Percentiles rank a stretch among this genome's conserved stretches.
Evolutionary conservation across 2,113 vertebrate species (phyloP).

Genomic region (Python bivittatus): DNA sequence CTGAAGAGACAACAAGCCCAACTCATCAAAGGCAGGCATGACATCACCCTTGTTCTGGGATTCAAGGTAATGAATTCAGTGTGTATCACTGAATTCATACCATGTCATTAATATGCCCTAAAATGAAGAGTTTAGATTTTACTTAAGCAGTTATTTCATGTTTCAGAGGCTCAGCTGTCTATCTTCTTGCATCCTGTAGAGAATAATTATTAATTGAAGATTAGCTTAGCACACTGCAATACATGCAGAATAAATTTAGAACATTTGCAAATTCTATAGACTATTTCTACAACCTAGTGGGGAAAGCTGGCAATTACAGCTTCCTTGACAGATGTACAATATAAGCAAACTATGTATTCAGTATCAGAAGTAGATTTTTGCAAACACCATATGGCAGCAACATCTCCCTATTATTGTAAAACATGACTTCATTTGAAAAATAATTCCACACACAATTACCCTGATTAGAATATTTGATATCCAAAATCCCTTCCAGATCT

Average conservation of each 20-base stretch:
- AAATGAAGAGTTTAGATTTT: slow-evolving; percentile 32
- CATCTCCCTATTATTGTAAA: rapidly evolving
- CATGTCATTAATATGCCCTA: slow-evolving; percentile 21
- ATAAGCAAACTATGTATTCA: neutral
- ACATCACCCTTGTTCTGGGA: slow-evolving; percentile 14
- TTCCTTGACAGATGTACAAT: neutral
- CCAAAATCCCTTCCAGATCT: rapidly evolving
- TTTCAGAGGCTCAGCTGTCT: slow-evolving; percentile 44
- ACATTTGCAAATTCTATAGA: slow-evolving; percentile 48
- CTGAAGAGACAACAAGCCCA: neutral
- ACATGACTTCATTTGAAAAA: neutral
- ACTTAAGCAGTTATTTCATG: slow-evolving; percentile 10
- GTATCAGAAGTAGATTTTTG: slow-evolving; percentile 3
- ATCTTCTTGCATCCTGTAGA: slow-evolving; percentile 44
- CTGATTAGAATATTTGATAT: neutral
- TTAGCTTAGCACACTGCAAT: slow-evolving; percentile 43
- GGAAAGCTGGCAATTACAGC: slow-evolving; percentile 48
- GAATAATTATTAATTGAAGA: slow-evolving; percentile 56
- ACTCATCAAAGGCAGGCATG: neutral
- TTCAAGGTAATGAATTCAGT: slow-evolving; percentile 22
- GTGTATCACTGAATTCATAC: neutral
- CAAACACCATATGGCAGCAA: neutral
- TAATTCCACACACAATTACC: neutral
- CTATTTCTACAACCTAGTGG: slow-evolving; percentile 75
- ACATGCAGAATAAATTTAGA: slow-evolving; percentile 50